Conservation (phyloP, 2,113 vertebrate genomes). For the Cololabis saira region DNA sequence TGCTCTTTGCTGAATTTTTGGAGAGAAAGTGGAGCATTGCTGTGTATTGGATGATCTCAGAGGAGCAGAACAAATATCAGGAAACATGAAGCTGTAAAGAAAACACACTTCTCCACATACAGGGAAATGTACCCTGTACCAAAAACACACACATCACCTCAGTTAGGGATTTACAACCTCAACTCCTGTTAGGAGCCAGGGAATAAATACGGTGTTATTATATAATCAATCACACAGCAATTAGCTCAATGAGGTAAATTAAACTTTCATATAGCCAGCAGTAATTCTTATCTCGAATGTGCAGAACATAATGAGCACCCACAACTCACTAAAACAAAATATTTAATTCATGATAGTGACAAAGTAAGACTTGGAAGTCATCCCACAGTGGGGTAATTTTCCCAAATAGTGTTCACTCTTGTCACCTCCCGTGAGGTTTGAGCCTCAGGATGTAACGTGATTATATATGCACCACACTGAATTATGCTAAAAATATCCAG, state of each 20-base stretch:
- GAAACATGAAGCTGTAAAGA: slow-evolving; percentile 28
- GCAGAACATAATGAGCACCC: slow-evolving; percentile 51
- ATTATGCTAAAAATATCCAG: not conserved
- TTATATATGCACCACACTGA: not conserved
- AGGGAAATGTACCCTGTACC: slow-evolving; percentile 1
- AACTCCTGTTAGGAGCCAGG: slow-evolving; percentile 22
- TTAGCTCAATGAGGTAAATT: slow-evolving; percentile 67
- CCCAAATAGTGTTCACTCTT: slow-evolving; percentile 2
- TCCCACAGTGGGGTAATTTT: slow-evolving; percentile 40
- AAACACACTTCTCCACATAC: slow-evolving; percentile 11
- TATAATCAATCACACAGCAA: slow-evolving; percentile 69
- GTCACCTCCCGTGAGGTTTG: slow-evolving; percentile 34
- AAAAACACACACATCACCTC: not conserved
- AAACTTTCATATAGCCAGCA: slow-evolving; percentile 71
- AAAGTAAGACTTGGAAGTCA: slow-evolving; percentile 60
- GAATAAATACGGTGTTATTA: slow-evolving; percentile 64
- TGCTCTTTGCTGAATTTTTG: slow-evolving; percentile 27
- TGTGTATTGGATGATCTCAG: slow-evolving; percentile 45
- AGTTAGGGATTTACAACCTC: slow-evolving; percentile 32
- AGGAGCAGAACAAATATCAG: slow-evolving; percentile 47
- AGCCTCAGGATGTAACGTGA: not conserved
- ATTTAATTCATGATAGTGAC: slow-evolving; percentile 70
- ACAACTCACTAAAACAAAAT: slow-evolving; percentile 58
- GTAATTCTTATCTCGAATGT: slow-evolving; percentile 60
- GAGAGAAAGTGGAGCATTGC: slow-evolving; percentile 46